Evolutionary conservation across 2,797 vertebrate genomes (phyloP).

Genomic region (Gymnocypris eckloni): DNA sequence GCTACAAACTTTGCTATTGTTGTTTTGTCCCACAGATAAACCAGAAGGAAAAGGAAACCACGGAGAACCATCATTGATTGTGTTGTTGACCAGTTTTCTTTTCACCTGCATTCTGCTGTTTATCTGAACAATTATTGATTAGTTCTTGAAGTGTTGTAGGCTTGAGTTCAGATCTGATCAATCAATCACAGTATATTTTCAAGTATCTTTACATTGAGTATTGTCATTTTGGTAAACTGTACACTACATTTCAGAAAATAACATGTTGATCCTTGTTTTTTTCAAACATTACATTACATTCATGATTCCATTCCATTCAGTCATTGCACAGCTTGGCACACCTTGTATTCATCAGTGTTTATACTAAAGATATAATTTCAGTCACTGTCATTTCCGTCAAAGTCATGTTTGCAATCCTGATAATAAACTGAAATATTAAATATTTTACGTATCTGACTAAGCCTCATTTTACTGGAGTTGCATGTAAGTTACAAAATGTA

Average conservation of each 20-base stretch:
- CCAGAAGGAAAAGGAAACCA: too few species aligned
- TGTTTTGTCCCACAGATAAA: not conserved
- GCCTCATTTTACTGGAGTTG: too few species aligned
- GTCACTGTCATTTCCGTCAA: not conserved
- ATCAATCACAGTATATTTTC: not conserved
- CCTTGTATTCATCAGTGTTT: not conserved
- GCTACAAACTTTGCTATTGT: not conserved
- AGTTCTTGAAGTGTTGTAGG: not conserved
- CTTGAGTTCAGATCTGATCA: not conserved
- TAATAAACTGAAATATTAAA: not conserved
- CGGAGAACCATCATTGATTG: too few species aligned
- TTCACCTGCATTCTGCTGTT: accelerated
- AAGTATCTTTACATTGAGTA: not conserved
- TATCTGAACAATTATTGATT: not conserved
- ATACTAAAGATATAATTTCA: not conserved
- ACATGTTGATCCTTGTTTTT: not conserved
- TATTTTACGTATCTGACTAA: not conserved
- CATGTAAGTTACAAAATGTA: too few species aligned
- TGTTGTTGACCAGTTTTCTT: not conserved
- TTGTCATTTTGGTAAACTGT: too few species aligned
- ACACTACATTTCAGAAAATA: not conserved
- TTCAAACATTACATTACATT: not conserved
- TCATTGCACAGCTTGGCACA: not conserved
- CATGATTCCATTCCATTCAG: not conserved
- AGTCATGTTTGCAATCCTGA: not conserved